These are phyloP conservation scores for Pachyramphus minor DNA, from an alignment of 2,113 vertebrate species.

Conservation along the genomic window DNA sequence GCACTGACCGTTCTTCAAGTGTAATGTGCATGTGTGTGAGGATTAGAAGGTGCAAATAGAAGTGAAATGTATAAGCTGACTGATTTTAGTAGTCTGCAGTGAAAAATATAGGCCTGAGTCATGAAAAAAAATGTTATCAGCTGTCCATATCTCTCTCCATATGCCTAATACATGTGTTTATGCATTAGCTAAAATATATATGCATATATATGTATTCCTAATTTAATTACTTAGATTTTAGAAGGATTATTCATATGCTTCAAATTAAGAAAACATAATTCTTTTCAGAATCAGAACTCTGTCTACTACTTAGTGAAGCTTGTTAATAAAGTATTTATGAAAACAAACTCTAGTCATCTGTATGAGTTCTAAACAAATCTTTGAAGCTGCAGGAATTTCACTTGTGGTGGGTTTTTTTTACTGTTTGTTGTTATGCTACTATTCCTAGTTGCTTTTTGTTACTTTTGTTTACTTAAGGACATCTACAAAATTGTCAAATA, in stretches of 20 bases:
- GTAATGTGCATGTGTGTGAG: rapidly evolving
- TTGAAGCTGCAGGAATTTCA: background rate
- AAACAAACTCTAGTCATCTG: background rate
- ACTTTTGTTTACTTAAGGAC: background rate
- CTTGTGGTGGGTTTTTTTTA: background rate
- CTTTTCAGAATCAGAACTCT: background rate
- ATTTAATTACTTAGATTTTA: background rate
- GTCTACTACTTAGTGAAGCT: background rate
- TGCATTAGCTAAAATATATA: too few species aligned
- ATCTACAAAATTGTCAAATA: background rate
- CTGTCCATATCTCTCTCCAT: background rate
- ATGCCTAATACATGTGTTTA: background rate
- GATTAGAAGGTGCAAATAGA: background rate
- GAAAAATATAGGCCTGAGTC: background rate
- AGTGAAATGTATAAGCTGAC: background rate
- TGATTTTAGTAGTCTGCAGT: background rate
- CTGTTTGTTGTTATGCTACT: background rate
- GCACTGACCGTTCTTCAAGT: background rate
- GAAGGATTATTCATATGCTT: background rate
- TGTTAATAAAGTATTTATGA: background rate
- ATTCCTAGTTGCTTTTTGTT: background rate
- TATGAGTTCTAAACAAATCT: background rate
- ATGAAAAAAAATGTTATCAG: background rate
- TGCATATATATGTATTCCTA: background rate
- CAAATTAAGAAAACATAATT: background rate